Base-by-base conservation (phyloP, 2,113 vertebrate genomes). In the Bostrychus sinensis region DNA sequence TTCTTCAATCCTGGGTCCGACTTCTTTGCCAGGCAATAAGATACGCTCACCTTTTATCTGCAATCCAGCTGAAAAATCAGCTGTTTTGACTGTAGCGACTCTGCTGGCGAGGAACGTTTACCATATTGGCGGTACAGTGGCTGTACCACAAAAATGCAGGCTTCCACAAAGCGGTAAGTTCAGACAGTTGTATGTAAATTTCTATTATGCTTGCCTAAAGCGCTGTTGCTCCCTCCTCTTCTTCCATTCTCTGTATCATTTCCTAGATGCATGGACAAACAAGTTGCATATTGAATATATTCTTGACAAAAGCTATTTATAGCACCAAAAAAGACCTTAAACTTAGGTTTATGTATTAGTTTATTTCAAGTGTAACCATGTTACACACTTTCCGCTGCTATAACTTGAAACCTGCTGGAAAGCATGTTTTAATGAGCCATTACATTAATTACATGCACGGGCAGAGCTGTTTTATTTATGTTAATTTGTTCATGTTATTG, bases 111-210 rank as follows among this genome's bases (percentile, higher is more conserved):
- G 88, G 0, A 90, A 87, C 54, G 59, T 91, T 20, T 91, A 70
- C 82, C 91, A 88, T 3, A 75, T 94, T 73, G 86, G 93, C 58
- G 93, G 92, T 48, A 93, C 84, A 0, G 54, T 94, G 85, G 92
- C 86, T 4, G 71, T 91, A 16, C 89, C 93, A 4, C 89, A 91
- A 42, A 91, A 89, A 70, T 90, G 86, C 63, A 88, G 86, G 58
- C 87, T 95, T 67, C 88, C 84, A 9, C 92, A 89, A 48, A 84
- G 84, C 87, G 94, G 94, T 95, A 87, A 89, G 94, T 90, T 28
- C 10, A 46, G 30, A 1, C 30, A 43, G 56, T 19, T 7, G 16
- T 55, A 23, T 34, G 7, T 1, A 12, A 16, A 6, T 55, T 34
- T 55, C 3, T n/a, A 7, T 32, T 32, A 32, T 5, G 14, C 17